Percentiles rank a stretch among this genome's conserved stretches.
These are phyloP conservation scores for Perca flavescens DNA, from an alignment of 2,113 vertebrate species.

Conservation along the genomic window DNA sequence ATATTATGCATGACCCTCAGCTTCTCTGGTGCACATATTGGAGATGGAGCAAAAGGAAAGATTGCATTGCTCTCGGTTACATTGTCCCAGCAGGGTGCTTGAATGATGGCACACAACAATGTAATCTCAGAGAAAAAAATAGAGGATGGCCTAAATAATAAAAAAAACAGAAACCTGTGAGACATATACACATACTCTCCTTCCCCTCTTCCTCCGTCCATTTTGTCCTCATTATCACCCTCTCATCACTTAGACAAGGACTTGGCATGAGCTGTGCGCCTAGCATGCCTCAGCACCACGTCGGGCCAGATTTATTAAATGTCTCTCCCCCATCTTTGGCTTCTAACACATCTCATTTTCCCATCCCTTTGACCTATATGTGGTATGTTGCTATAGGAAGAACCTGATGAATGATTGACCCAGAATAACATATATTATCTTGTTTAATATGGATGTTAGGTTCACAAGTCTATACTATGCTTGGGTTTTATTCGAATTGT, in stretches of 20 bases:
- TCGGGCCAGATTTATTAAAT: conserved; percentile 60
- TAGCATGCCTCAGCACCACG: conserved; percentile 48
- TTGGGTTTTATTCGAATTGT: conserved; percentile 42
- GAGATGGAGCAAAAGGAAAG: conserved; percentile 36
- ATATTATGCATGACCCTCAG: conserved; percentile 57
- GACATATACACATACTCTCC: conserved; percentile 36
- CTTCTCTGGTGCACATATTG: conserved; percentile 35
- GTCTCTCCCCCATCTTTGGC: conserved; percentile 43
- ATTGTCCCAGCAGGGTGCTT: conserved; percentile 41
- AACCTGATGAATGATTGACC: conserved; percentile 32
- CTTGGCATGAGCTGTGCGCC: conserved; percentile 39
- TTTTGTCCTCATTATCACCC: conserved; percentile 63
- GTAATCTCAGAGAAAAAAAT: conserved; percentile 51
- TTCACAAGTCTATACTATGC: conserved; percentile 21
- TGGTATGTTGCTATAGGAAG: conserved; percentile 27
- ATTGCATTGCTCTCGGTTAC: conserved; percentile 48
- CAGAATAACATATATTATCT: conserved; percentile 14
- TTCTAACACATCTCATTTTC: conserved; percentile 43
- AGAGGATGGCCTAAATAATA: conserved; percentile 21
- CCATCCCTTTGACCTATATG: conserved; percentile 29
- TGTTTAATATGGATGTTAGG: conserved; percentile 31
- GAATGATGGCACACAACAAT: conserved; percentile 56
- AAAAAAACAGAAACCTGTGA: conserved; percentile 42
- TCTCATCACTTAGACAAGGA: conserved; percentile 52
- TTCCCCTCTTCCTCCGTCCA: conserved; percentile 17